Base-by-base conservation (phyloP, 2,797 vertebrate species). In the Poecile montanus region DNA sequence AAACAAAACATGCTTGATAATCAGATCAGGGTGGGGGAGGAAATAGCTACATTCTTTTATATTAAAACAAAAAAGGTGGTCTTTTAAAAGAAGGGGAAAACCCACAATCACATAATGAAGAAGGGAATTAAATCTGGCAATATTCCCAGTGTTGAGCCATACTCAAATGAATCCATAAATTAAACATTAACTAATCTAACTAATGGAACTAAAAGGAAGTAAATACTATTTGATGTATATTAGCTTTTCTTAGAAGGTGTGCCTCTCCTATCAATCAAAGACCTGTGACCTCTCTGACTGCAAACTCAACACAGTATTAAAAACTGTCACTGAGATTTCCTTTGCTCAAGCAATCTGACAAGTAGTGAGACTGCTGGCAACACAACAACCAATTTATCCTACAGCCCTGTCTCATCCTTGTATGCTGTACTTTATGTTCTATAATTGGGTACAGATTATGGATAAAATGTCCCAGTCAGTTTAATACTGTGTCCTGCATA, bases 201-300 rank as follows among this genome's bases (percentile, higher is more conserved):
- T 95, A 96, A 96, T 96, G 95, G 95, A 93, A 82, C 84, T 80
- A 83, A 93, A 82, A 91, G 84, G 87, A 92, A 95, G 76, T 89
- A 93, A 95, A 91, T 91, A 87, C 16, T 71, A 51, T 79, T 82
- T 94, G 77, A 92, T 87, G 67, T 82, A 93, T 95, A 60, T 92
- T 93, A 95, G 84, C 81, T 92, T 91, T 96, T 95, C 95, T 94
- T 96, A 89, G 95, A 94, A 92, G 84, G 56, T 82, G 77, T 93
- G 36, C 53, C 56, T 79, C 72, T 94, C 18, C 74, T 85, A 85
- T 92, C 91, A 62, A 20, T 93, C 87, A 89, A 89, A 82, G 81
- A 58, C 53, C 67, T 57, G 29, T 79, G 86, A 79, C 84, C 60
- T 82, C 71, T 58, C 53, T 67, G 58, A 65, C 71, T 13, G 1